phyloP scores from a whole-genome alignment of 2,113 vertebrate species.

The Nicator chloris region DNA sequence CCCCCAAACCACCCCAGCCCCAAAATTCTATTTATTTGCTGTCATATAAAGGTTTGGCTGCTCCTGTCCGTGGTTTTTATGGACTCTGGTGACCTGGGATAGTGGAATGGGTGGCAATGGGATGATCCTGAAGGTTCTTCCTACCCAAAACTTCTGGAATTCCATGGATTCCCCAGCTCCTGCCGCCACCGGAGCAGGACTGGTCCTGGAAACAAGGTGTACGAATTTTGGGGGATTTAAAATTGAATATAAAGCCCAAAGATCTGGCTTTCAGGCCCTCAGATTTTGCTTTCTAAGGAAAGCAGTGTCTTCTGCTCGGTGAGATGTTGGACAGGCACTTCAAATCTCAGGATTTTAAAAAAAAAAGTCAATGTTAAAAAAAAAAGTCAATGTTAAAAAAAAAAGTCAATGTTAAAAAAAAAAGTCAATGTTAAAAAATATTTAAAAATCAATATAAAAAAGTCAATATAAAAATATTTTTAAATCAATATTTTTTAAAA shows the following conservation, averaged over 20 bases:
- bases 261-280: neutral
- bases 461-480: no score
- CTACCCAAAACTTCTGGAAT: neutral
- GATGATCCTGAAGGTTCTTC: neutral
- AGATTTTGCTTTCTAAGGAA: neutral
- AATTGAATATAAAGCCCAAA: neutral
- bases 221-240: fast-evolving
- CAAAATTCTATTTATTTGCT: neutral
- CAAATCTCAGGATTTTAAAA: neutral
- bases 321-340: neutral
- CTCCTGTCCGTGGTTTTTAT: neutral
- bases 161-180: neutral
- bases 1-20: neutral
- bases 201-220: neutral
- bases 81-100: neutral
- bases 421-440: neutral
- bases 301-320: neutral
- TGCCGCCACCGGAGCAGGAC: neutral
- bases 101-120: no score
- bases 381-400: neutral
- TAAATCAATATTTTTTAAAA: neutral
- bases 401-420: neutral
- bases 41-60: neutral
- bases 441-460: neutral
- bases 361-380: neutral